Evolutionary conservation across 1,140 invertebrate genomes (phyloP), one percentile per base, ranked within the genome.

Genomic region (Drosophila pallidifrons): DNA sequence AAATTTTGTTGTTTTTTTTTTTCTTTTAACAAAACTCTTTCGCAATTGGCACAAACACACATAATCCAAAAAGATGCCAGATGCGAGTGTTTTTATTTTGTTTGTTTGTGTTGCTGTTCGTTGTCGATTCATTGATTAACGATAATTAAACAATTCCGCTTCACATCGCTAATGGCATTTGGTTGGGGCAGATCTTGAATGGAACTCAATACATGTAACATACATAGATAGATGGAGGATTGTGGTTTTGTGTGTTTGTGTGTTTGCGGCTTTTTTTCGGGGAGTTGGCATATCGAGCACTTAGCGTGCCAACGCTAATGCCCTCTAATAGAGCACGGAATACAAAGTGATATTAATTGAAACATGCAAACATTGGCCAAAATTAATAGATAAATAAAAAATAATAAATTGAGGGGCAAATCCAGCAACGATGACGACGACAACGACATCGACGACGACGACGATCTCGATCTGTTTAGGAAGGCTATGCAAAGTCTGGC

Each of bases 401-500:
- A 55, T 6, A 57, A 57, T 57, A 5, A 57, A 57, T 38, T 47
- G 58, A 57, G 66, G 64, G 64, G 71, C 71, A 74, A 68, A 74
- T 74, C 57, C 65, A 38, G 20, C 64, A 64, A 72, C 61, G 78
- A 79, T 66, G 76, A 61, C 68, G 55, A 46, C 28, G 38, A 16
- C 13, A 10, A 47, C 35, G 64, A 75, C 63, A 59, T 4, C 32
- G 32, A 35, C 63, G 78, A 78, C 63, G 71, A 60, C 68, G 55
- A 46, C 20, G 20, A 25, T 25, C 20, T 25, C 20, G 20, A 25
- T 25, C 20, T 28, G 41, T 15, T 43, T 45, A 11, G 74, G 79
- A 81, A 81, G 78, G 78, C 78, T 82, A 81, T 45, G 75, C 69
- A 86, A 79, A 85, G 82, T 85, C 82, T 85, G 67, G 75, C 46